A percentile compares a stretch with the other conserved stretches of the same genome.
Evolutionary conservation across 2,797 vertebrate species (phyloP).

Genomic region (Sebastes hubbsi): DNA sequence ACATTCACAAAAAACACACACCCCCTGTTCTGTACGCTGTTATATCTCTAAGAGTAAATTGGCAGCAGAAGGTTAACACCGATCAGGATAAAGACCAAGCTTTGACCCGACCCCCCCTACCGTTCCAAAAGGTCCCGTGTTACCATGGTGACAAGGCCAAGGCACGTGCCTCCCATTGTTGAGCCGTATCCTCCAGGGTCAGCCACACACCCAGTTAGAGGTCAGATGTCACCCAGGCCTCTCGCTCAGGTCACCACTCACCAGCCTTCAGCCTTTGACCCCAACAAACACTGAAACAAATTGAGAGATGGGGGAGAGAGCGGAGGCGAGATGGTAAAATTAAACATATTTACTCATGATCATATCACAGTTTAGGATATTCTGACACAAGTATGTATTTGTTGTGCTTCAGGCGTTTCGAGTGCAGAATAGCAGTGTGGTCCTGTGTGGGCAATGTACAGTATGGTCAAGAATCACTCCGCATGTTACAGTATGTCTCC

Average conservation of each 20-base stretch:
- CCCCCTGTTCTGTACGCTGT: conserved; percentile 10
- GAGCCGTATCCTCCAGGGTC: conserved; percentile 86
- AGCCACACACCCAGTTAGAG: conserved; percentile 80
- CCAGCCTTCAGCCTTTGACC: conserved; percentile 85
- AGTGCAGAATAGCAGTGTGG: conserved; percentile 2
- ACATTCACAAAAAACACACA: not conserved
- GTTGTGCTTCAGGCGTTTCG: not conserved
- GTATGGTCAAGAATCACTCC: not conserved
- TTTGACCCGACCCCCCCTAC: conserved; percentile 49
- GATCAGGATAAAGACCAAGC: conserved; percentile 70
- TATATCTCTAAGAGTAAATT: conserved; percentile 60
- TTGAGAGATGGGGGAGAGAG: conserved; percentile 75
- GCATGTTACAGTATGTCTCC: conserved; percentile 67
- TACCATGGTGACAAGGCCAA: conserved; percentile 88
- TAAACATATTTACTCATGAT: conserved; percentile 8
- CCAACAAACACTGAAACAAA: conserved; percentile 89
- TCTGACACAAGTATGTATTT: not conserved
- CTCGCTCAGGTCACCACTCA: conserved; percentile 79
- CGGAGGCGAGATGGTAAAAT: conserved; percentile 1
- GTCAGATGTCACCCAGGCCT: conserved; percentile 74
- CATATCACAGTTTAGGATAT: not conserved
- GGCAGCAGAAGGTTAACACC: conserved; percentile 80
- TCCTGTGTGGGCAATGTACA: conserved; percentile 9
- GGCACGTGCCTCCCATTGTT: conserved; percentile 93
- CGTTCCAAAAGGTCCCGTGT: conserved; percentile 83